phyloP scores from a whole-genome alignment of 2,888 invertebrate genomes.

The Automeris io region DNA sequence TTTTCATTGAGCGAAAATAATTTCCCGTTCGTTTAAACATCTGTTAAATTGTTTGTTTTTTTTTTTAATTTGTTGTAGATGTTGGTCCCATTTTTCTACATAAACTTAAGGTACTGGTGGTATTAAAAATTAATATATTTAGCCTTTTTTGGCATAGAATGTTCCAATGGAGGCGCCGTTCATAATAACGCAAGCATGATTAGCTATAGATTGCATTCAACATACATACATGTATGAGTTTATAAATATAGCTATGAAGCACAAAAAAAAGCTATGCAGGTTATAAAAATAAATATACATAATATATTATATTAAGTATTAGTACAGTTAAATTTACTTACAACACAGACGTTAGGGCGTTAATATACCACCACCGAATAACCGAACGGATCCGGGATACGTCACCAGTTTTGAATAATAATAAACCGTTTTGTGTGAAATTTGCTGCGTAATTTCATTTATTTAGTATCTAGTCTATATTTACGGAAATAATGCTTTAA shows the following conservation, averaged over 20 bases:
- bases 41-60: too few species aligned
- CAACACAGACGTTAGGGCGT: slow-evolving; percentile 61
- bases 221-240: slow-evolving; percentile 7
- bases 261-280: slow-evolving; percentile 20
- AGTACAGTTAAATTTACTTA: slow-evolving; percentile 70
- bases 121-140: too few species aligned
- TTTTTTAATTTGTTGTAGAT: too few species aligned
- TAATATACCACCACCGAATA: slow-evolving; percentile 60
- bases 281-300: slow-evolving; percentile 20
- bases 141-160: slow-evolving; percentile 1
- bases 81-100: too few species aligned
- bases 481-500: too few species aligned
- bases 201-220: slow-evolving; percentile 26
- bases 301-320: slow-evolving; percentile 35
- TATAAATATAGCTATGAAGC: slow-evolving; percentile 1
- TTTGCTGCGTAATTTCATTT: slow-evolving; percentile 25
- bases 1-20: too few species aligned
- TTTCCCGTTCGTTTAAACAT: too few species aligned
- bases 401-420: slow-evolving; percentile 31
- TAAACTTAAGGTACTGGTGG: too few species aligned
- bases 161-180: background rate
- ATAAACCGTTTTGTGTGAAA: slow-evolving; percentile 26
- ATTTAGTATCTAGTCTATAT: too few species aligned
- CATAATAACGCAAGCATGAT: slow-evolving; percentile 19
- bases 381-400: slow-evolving; percentile 39